A percentile compares a stretch with the other conserved stretches of the same genome.
Evolutionary conservation across 2,797 vertebrate genomes (phyloP).

Genomic region (Gadopsis bispinosus): DNA sequence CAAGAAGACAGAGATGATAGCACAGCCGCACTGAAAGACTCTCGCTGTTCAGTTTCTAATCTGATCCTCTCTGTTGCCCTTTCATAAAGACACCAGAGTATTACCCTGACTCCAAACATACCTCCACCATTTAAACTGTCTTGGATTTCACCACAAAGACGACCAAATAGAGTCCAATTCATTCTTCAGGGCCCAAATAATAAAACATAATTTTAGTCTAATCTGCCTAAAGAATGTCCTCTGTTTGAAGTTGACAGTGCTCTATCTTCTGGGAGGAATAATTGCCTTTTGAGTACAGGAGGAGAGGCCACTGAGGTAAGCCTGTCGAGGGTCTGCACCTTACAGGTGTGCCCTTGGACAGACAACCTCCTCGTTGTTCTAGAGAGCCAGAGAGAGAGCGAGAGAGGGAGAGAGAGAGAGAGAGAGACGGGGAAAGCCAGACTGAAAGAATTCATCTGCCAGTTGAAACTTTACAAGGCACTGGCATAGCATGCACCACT

Average conservation of each 20-base stretch:
- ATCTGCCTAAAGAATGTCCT: slow-evolving; percentile 95
- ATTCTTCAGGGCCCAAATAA: slow-evolving; percentile 89
- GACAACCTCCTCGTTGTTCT: slow-evolving; percentile 93
- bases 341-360: slow-evolving; percentile 92
- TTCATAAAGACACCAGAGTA: slow-evolving; percentile 92
- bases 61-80: slow-evolving; percentile 93
- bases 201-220: slow-evolving; percentile 99
- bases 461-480: slow-evolving; percentile 86
- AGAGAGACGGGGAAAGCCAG: slow-evolving; percentile 65
- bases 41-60: slow-evolving; percentile 93
- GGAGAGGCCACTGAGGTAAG: slow-evolving; percentile 88
- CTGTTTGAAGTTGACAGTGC: slow-evolving; percentile 96
- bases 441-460: slow-evolving; percentile 89
- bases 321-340: slow-evolving; percentile 85
- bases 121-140: slow-evolving; percentile 95
- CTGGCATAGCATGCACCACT: slow-evolving; percentile 75
- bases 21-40: slow-evolving; percentile 88
- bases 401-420: slow-evolving; percentile 49
- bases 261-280: slow-evolving; percentile 91
- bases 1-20: slow-evolving; percentile 96
- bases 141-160: slow-evolving; percentile 94
- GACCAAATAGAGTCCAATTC: slow-evolving; percentile 91
- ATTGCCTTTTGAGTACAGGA: slow-evolving; percentile 90
- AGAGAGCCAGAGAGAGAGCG: slow-evolving; percentile 57
- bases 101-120: slow-evolving; percentile 95